These are phyloP conservation scores for Sorex fumeus DNA, from an alignment of 2,113 vertebrate species.

Conservation along the genomic window DNA sequence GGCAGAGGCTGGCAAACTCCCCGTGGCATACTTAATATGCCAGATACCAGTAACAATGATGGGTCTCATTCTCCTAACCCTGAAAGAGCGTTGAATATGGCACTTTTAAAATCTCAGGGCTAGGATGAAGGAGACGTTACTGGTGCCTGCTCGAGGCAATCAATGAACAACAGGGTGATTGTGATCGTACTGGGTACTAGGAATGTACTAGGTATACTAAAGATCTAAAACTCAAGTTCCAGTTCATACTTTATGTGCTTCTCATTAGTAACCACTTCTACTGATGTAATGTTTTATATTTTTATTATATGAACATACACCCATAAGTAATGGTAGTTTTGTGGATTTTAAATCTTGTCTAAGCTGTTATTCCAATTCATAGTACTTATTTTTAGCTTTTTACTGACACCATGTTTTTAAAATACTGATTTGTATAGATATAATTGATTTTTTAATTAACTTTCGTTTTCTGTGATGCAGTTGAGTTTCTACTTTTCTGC, in stretches of 20 bases:
- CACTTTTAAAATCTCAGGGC: no score
- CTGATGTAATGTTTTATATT: not conserved
- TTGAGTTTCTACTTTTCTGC: conserved; percentile 10
- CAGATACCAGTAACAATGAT: no score
- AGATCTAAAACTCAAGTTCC: not conserved
- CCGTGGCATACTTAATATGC: no score
- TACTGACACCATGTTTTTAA: not conserved
- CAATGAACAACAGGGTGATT: no score
- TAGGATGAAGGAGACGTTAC: no score
- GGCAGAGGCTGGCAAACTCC: no score
- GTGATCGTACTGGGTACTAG: no score
- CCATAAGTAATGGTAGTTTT: not conserved
- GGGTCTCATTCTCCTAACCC: no score
- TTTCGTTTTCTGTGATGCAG: not conserved
- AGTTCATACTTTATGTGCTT: not conserved
- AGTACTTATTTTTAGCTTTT: no score
- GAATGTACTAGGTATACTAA: not conserved
- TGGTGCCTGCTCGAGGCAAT: no score
- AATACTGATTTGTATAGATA: not conserved
- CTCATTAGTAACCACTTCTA: not conserved
- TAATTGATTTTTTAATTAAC: conserved; percentile 1
- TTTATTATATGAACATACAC: not conserved
- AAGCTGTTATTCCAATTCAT: no score
- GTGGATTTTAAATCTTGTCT: not conserved
- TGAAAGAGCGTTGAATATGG: no score